These are phyloP conservation scores for Heloderma charlesbogerti DNA, from an alignment of 2,113 vertebrate species.

Conservation along the genomic window DNA sequence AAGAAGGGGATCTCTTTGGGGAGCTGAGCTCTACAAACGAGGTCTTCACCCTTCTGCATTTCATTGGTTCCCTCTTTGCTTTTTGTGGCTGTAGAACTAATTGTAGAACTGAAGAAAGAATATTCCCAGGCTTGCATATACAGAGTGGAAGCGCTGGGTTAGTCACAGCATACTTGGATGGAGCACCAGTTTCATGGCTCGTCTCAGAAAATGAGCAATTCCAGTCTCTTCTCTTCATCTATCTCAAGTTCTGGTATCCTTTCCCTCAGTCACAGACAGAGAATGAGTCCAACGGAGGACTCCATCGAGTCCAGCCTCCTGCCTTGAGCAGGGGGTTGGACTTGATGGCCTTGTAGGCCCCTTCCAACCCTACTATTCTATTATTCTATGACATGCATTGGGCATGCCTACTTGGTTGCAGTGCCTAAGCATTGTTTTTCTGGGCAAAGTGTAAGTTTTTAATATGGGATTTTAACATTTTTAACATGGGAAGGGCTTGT, in stretches of 20 bases:
- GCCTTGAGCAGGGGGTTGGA: too few relatives aligned
- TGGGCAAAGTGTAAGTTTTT: too few relatives aligned
- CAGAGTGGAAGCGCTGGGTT: not conserved
- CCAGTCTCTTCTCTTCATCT: not conserved
- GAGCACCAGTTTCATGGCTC: not conserved
- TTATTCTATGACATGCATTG: too few relatives aligned
- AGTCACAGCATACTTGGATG: conserved; percentile 5
- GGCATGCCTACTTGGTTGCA: too few relatives aligned
- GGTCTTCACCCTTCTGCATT: not conserved
- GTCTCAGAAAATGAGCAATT: conserved; percentile 12
- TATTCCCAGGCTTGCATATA: not conserved
- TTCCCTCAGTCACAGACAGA: too few relatives aligned
- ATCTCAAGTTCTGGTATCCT: not conserved
- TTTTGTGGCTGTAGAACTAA: conserved; percentile 3
- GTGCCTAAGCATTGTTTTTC: too few relatives aligned
- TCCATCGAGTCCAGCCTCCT: too few relatives aligned
- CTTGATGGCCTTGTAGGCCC: too few relatives aligned
- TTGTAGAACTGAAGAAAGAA: conserved; percentile 16
- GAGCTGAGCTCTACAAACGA: not conserved
- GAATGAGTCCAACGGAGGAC: too few relatives aligned
- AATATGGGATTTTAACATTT: too few relatives aligned
- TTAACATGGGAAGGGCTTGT: too few relatives aligned
- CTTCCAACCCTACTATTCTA: too few relatives aligned
- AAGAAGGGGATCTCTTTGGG: not conserved
- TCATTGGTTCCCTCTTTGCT: not conserved